Base-by-base conservation (phyloP, 2,113 vertebrate genomes). In the Morone saxatilis region DNA sequence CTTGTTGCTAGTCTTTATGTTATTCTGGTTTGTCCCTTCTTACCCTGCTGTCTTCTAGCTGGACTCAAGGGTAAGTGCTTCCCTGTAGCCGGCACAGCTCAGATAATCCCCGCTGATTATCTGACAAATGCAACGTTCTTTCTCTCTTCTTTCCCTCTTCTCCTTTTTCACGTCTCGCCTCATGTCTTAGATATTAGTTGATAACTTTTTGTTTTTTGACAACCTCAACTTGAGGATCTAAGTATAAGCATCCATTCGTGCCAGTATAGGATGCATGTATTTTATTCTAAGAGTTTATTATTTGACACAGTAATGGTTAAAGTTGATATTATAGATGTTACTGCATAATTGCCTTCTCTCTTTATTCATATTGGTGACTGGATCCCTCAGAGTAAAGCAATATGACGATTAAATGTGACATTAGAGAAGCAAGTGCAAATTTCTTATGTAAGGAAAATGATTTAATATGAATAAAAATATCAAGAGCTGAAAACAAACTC, bases 11-110 rank as follows among this genome's bases (percentile, higher is more conserved):
- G 98, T 99, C 97, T 99, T 99, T 99, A 99, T 99, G 98, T 99
- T 99, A 98, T 99, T 99, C 98, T 99, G 98, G 97, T 99, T 99
- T 99, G 98, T 99, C 98, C 97, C 98, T 99, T 99, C 98, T 99
- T 98, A 99, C 98, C 98, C 98, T 98, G 98, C 98, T 99, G 99
- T 98, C 98, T 99, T 99, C 98, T 99, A 99, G 98, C 98, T 98
- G 98, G 98, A 99, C 97, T 99, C 95, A 99, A 99, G 98, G 98
- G 98, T 99, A 99, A 99, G 98, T 99, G 98, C 97, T 99, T 98
- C 97, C 97, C 97, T 96, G 96, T 96, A 99, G 98, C 96, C 97
- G 97, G 98, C 97, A 98, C 97, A 97, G 97, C 96, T 99, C 98
- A 99, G 98, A 99, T 99, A 99, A 99, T 99, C 98, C 95, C 95